Percentiles rank a stretch among this genome's conserved stretches.
phyloP scores from a whole-genome alignment of 2,113 vertebrate genomes.

The Melanerpes aurifrons region DNA sequence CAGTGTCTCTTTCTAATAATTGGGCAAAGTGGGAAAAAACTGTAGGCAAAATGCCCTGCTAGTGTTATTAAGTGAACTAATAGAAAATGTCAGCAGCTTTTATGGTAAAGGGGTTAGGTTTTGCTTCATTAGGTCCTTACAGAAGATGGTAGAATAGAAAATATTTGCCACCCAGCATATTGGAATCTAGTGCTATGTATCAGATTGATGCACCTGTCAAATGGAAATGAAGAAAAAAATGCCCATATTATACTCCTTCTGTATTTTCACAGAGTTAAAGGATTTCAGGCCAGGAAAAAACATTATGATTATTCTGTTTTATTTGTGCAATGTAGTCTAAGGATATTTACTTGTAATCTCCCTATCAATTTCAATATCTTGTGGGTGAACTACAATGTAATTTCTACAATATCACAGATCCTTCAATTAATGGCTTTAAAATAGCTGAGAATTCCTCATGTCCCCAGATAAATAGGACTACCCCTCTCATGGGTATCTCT shows the following conservation, averaged over 20 bases:
- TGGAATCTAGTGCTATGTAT: neutral
- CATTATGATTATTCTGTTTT: neutral
- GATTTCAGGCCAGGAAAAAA: neutral
- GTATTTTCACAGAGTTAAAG: neutral
- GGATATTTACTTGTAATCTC: neutral
- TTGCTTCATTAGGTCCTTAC: neutral
- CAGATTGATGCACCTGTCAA: neutral
- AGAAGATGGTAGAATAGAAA: neutral
- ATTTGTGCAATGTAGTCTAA: neutral
- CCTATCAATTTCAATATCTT: neutral
- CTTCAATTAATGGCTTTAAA: neutral
- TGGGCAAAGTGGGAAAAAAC: slow-evolving; percentile 11
- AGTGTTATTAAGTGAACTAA: slow-evolving; percentile 5
- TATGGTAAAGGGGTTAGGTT: neutral
- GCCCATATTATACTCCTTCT: neutral
- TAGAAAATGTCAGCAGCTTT: slow-evolving; percentile 28
- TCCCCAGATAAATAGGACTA: neutral
- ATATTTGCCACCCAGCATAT: neutral
- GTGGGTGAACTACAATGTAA: neutral
- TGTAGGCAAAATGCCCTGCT: neutral
- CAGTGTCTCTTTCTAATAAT: neutral
- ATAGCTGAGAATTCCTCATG: neutral
- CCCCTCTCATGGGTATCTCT: neutral
- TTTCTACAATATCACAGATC: neutral
- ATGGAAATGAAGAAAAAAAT: neutral